Conservation (phyloP, 2,113 vertebrate species). For the Triplophysa dalaica region DNA sequence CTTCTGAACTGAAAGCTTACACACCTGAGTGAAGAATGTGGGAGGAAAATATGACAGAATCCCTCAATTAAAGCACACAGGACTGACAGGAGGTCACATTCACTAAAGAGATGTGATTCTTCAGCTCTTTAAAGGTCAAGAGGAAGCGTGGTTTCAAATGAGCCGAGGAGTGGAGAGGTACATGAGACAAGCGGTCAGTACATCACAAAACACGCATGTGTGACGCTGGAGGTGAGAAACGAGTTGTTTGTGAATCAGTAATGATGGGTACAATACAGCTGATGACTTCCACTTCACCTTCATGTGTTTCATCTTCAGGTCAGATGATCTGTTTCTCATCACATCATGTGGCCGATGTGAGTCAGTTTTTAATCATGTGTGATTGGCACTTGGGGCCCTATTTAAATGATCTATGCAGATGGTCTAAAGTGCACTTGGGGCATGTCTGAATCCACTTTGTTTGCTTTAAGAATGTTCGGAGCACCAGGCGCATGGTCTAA, state of each 20-base stretch:
- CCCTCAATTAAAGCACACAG: constrained; percentile 65
- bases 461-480: no score
- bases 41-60: constrained; percentile 60
- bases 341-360: no score
- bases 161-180: constrained; percentile 58
- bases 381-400: no score
- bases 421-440: no score
- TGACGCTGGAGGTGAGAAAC: not conserved
- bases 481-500: no score
- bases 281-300: constrained; percentile 6
- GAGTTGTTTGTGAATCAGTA: not conserved
- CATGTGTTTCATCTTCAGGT: no score
- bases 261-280: constrained; percentile 5
- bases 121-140: constrained; percentile 62
- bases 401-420: no score
- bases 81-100: constrained; percentile 55
- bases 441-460: no score
- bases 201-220: constrained; percentile 27
- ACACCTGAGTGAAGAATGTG: not conserved
- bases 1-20: no score
- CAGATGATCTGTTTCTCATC: not conserved
- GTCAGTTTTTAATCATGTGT: no score
- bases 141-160: constrained; percentile 68
- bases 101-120: constrained; percentile 52
- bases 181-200: no score